Evolutionary conservation across 2,113 vertebrate genomes (phyloP).

Genomic region (Bujurquina vittata): DNA sequence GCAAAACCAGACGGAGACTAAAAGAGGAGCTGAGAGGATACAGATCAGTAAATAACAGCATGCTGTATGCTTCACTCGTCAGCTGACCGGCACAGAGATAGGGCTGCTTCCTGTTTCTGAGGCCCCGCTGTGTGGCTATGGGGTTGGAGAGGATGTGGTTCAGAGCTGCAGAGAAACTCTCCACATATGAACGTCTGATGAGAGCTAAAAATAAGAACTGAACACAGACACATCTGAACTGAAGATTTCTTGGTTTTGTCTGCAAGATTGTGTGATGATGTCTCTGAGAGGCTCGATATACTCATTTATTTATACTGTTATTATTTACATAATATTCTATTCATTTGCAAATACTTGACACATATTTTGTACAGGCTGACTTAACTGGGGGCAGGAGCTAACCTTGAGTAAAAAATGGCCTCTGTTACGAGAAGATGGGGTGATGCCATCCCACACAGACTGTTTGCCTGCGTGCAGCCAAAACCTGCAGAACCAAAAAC

Average conservation of each 20-base stretch:
- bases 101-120: constrained; percentile 19
- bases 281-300: no score
- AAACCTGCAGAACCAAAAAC: neutral
- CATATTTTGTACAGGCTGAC: neutral
- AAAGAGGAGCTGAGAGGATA: neutral
- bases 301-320: neutral
- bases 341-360: neutral
- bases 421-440: no score
- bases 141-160: constrained; percentile 41
- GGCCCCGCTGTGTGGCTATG: neutral
- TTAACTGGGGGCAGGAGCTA: neutral
- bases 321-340: fast-evolving
- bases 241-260: neutral
- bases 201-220: neutral
- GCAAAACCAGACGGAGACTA: neutral
- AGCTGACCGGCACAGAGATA: neutral
- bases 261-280: neutral
- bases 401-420: neutral
- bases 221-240: fast-evolving
- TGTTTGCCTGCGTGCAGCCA: neutral
- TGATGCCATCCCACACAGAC: no score
- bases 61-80: fast-evolving
- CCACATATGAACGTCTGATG: fast-evolving
- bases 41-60: neutral
- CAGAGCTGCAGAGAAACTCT: neutral